Evolutionary conservation across 2,113 vertebrate genomes (phyloP).

Genomic region (Oreotrochilus melanogaster): DNA sequence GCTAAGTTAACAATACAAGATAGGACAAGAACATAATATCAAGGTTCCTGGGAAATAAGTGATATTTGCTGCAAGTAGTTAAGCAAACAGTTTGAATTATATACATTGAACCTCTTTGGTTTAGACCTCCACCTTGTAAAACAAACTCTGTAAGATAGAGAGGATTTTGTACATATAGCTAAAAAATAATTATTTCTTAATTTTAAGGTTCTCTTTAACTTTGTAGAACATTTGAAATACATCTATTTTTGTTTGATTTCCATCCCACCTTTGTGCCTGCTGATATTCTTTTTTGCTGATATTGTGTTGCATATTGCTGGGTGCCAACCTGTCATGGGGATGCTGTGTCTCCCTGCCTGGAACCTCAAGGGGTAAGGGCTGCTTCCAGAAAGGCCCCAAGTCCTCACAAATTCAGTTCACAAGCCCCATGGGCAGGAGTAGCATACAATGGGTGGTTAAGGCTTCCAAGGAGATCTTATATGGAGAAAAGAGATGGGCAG

Average conservation of each 20-base stretch:
- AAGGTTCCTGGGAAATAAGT: background rate
- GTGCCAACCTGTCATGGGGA: too few species aligned
- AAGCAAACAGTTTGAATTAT: background rate
- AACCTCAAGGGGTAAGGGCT: background rate
- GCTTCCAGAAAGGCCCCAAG: background rate
- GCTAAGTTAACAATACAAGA: background rate
- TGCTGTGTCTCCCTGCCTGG: fast-evolving
- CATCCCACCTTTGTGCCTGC: background rate
- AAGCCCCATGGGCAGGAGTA: fast-evolving
- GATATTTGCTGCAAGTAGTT: background rate
- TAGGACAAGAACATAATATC: background rate
- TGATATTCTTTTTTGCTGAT: background rate
- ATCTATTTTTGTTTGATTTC: background rate
- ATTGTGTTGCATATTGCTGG: background rate
- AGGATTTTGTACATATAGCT: background rate
- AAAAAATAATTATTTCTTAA: background rate
- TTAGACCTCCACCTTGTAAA: background rate
- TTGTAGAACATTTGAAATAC: background rate
- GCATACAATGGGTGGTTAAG: background rate
- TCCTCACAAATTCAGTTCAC: background rate
- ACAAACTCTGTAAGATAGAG: background rate
- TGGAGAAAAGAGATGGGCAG: background rate
- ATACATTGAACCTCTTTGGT: background rate
- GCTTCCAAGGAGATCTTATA: background rate
- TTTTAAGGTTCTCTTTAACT: background rate